These are phyloP conservation scores for Telmatherina bonti DNA, from an alignment of 2,797 vertebrate species.

Conservation along the genomic window DNA sequence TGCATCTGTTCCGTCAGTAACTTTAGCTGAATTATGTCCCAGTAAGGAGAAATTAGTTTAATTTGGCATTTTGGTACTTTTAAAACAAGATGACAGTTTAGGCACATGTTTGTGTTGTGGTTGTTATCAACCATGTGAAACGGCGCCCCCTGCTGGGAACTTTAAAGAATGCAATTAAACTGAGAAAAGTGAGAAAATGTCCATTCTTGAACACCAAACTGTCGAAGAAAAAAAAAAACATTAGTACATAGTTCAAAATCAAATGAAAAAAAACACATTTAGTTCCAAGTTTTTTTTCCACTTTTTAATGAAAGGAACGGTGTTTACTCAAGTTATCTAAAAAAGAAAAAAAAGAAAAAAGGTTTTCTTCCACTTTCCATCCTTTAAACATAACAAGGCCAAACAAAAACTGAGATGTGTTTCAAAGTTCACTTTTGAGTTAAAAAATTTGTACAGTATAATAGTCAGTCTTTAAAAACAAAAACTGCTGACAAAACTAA, in stretches of 20 bases:
- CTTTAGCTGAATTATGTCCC: no score
- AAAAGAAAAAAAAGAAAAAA: conserved; percentile 64
- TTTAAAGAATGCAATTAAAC: background rate
- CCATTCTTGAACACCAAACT: no score
- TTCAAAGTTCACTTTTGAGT: conserved; percentile 78
- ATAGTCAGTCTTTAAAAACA: conserved; percentile 86
- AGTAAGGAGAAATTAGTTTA: background rate
- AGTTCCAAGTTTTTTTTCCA: conserved; percentile 57
- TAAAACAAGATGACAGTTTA: background rate
- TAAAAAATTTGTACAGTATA: conserved; percentile 87
- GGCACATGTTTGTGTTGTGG: background rate
- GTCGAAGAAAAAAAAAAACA: no score
- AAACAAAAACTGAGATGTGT: conserved; percentile 77
- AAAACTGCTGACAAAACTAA: conserved; percentile 81
- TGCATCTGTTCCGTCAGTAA: no score
- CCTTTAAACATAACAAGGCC: conserved; percentile 78
- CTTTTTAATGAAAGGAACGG: conserved; percentile 84
- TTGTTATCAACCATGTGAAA: background rate
- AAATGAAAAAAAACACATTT: conserved; percentile 18
- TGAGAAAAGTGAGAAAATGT: background rate
- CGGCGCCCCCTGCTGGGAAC: conserved; percentile 52
- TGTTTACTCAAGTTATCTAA: conserved; percentile 81
- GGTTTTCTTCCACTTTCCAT: conserved; percentile 66
- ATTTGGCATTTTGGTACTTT: background rate
- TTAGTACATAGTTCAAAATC: no score